Evolutionary conservation across 2,113 vertebrate species (phyloP), one percentile per base, ranked within the genome.

Genomic region (Amia ocellicauda): DNA sequence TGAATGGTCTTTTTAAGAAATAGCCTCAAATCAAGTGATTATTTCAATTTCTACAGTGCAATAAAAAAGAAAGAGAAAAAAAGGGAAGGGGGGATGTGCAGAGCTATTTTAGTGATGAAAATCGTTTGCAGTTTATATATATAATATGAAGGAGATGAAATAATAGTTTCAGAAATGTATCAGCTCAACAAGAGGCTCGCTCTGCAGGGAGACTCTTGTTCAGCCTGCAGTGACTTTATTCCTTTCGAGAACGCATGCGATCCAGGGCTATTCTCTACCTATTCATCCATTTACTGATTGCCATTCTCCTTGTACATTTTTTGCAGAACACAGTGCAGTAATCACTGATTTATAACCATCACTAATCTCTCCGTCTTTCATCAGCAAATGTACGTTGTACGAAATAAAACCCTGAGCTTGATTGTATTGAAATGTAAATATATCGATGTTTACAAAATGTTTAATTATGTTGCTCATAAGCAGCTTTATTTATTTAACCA

Each of bases 51-150:
- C 60, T 60, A 51, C 63, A 69, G 56, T 22, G 26, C 20, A 51
- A 66, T 41, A 36, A 19, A 50, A 4, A 57, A 62, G 29, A 8
- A 22, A 49, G 52, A 58, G 26, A 51, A 42, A 53, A 61, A 54
- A 53, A 5, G 3, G 60, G 31, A 51, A 36, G 40, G 58, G 41
- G 68, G 70, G 79, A 75, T 77, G 63, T 80, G 52, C 63, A 65
- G 69, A 79, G 75, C 74, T 69, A 59, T 62, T 63, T 71, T 58
- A 74, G 74, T 72, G 74, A 74, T 74, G 78, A 73, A 75, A 78
- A 83, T 78, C 78, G 78, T 74, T 69, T 23, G 73, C 62, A 77
- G 78, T 66, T 47, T 16, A 27, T 64, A 20, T 36, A 3, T 36
- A n/a, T n/a, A n/a, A n/a, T 71, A 70, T 55, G 71, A 58, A 64